Base-by-base conservation (phyloP, 2,113 vertebrate species). In the Zonotrichia leucophrys region DNA sequence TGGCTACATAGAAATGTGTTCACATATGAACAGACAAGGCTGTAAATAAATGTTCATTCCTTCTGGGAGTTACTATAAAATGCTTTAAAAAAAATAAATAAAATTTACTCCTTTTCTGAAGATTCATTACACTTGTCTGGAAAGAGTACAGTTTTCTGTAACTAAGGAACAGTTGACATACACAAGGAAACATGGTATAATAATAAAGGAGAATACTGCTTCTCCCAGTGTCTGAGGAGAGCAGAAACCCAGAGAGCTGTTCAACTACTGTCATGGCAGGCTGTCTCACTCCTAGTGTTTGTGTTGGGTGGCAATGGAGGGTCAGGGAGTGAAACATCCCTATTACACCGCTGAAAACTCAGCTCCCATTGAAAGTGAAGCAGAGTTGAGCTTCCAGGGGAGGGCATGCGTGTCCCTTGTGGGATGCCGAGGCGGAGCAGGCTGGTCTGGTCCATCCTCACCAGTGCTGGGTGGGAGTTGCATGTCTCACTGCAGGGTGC, bases 91-190 rank as follows among this genome's bases (percentile, higher is more conserved):
- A 89, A 95, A 89, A 75, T 6, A 91, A 92, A 85, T 25, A 80
- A 50, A 70, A 72, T 15, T 39, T 66, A 16, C 35, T 86, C 47
- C 46, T 88, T 75, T 94, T 93, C 75, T 91, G 88, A 95, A 94
- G 72, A 93, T 92, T 93, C 91, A 78, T 95, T 95, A 37, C 56
- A 6, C 55, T 94, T 86, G 30, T 59, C 96, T 97, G 93, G 96
- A 92, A 95, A 28, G 87, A 82, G 59, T 84, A 35, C 80, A 87
- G 33, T 60, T 94, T 55, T 89, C 69, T 91, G 96, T 97, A 93
- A 81, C 96, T 87, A 96, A 92, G 96, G 87, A 95, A 94, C 95
- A 67, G 95, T 97, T 93, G 95, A 89, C 47, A 35, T 94, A 97
- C 86, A 95, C 96, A 97, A 92, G 80, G 80, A 96, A 93, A 96